Percentiles rank a stretch among this genome's conserved stretches.
phyloP scores from a whole-genome alignment of 2,888 invertebrate species.

The Athrips mouffetella region DNA sequence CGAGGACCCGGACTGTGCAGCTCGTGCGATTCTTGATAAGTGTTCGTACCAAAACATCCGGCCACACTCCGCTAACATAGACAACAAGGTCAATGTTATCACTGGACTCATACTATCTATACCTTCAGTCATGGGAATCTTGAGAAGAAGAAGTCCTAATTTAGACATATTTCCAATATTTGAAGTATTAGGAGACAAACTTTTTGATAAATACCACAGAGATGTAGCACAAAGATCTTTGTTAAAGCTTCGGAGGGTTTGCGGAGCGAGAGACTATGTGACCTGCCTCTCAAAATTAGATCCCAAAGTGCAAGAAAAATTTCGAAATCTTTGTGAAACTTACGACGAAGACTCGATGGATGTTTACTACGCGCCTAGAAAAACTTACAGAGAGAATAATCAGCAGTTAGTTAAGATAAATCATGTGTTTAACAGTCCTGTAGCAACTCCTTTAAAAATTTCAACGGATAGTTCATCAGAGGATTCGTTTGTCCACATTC shows the following conservation, averaged over 20 bases:
- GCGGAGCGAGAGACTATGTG: conserved; percentile 83
- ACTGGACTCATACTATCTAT: conserved; percentile 82
- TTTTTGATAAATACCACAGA: conserved; percentile 75
- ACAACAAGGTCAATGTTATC: conserved; percentile 75
- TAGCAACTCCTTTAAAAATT: conserved; percentile 49
- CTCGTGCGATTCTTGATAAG: conserved; percentile 80
- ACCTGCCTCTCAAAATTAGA: conserved; percentile 68
- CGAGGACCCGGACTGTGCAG: conserved; percentile 81
- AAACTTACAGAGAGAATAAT: conserved; percentile 45
- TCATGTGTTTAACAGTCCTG: conserved; percentile 50
- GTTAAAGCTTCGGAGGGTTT: conserved; percentile 82
- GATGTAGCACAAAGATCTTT: conserved; percentile 85
- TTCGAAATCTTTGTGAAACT: conserved; percentile 59
- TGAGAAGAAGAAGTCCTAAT: conserved; percentile 65
- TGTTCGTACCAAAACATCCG: conserved; percentile 81
- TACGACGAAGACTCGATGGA: conserved; percentile 71
- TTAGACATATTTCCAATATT: conserved; percentile 73
- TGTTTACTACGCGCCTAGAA: conserved; percentile 66
- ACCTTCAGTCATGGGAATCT: conserved; percentile 80
- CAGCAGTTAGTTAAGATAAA: conserved; percentile 58
- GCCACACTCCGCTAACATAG: conserved; percentile 71
- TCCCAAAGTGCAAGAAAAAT: conserved; percentile 72
- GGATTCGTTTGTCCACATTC: conserved; percentile 70
- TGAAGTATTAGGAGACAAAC: conserved; percentile 75
- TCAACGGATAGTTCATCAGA: conserved; percentile 78